Evolutionary conservation across 1,140 invertebrate species (phyloP), one percentile per base, ranked within the genome.

Genomic region (Venustaconcha ellipsiformis): DNA sequence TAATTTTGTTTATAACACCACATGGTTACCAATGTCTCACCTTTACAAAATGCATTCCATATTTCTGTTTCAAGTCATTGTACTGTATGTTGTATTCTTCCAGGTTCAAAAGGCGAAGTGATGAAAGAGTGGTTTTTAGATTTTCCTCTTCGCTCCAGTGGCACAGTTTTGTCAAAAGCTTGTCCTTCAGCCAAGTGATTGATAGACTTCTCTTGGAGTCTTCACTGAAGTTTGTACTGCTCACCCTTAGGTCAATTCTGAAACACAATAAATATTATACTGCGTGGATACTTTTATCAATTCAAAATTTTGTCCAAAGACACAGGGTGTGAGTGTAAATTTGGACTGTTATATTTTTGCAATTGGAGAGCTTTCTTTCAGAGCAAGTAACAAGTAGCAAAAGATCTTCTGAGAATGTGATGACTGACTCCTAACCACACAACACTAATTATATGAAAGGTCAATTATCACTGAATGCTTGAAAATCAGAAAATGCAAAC

Each of bases 41-140:
- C 91, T 94, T 88, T 23, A 94, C 92, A 83, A 97, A 91, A 57
- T 93, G 88, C 78, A 91, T 89, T 5, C 94, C 94, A 92, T 97
- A 96, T 87, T 94, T 96, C 2, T 91, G 81, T 88, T 98, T 98
- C 15, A 97, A 87, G 26, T 92, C 76, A 81, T 93, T 93, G 88
- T 97, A 97, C 48, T 94, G 90, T 57, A 86, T 76, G 83, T 92
- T 93, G 88, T 97, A 97, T 72, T 92, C 91, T 70, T 95, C 93
- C 56, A 92, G 83, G 18, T 92, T 89, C 0, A 97, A 87, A 55
- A 96, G 90, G 67, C 90, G 91, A 30, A 97, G 88, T 3, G 95
- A 96, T 15, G 74, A 84, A 14, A 83, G 72, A 1, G 76, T 74
- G 11, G 84, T 88, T n/a, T 81, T 78, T 64, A 91, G 78, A 18